Base-by-base conservation (phyloP, 1,140 invertebrate species). In the Camponotus pennsylvanicus region DNA sequence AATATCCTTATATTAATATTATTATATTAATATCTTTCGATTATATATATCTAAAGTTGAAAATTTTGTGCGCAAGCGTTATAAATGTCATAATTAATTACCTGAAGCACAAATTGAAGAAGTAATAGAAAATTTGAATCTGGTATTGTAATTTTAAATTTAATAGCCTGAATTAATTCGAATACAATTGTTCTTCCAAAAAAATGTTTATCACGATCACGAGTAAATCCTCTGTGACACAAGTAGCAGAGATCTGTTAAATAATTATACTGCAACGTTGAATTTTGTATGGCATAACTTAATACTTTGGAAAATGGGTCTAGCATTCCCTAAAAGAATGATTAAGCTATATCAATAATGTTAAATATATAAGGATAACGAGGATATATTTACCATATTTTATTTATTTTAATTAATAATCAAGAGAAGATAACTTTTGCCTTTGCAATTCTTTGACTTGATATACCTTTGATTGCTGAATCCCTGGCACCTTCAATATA, bases 271-370 rank as follows among this genome's bases (percentile, higher is more conserved):
- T 98, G 97, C 45, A 99, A 95, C n/a, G 96, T 96, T 83, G 97
- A 98, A 92, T 98, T 98, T 95, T 99, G 98, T 61, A 99, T 97
- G 5, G 97, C 97, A 93, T 98, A 98, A 92, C 98, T 98, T 37
- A 99, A 93, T 69, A 99, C 97, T 96, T 99, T 99, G 0, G 98
- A 98, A 93, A 99, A 99, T n/a, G 98, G 98, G 92, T 99, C 99
- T 82, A 99, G 94, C 93, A 99, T 97, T 42, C 96, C 96, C 97
- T 97, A 57, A 6, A 55, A 73, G 15, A 67, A 76, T 37, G 5
- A 87, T 85, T 59, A 11, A 32, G n/a, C 27, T 45, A 18, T 18
- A 55, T 49, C 1, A 57, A 4, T 27, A 57, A 61, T 49, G 13
- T 76, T 57, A 5, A 57, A 45, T 27, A 66, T 66, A 40, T n/a